A percentile compares a stretch with the other conserved stretches of the same genome.
Conservation (phyloP, 2,797 vertebrate genomes). For the Anomalospiza imberbis region DNA sequence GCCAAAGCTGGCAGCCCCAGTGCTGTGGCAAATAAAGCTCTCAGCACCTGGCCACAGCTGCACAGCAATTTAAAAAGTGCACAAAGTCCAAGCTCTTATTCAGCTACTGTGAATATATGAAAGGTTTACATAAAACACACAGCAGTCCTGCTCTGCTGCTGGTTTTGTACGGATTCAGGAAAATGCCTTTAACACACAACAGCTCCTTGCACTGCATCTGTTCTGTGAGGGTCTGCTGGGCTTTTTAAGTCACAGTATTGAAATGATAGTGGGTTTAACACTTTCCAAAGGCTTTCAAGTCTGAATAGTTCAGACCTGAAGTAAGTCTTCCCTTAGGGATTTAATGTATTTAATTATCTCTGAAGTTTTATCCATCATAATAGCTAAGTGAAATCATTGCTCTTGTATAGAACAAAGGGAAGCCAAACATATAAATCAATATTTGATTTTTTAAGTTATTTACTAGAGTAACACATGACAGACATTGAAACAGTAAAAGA, state of each 20-base stretch:
- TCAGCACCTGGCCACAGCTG: background rate
- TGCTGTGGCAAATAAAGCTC: background rate
- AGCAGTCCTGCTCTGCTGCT: background rate
- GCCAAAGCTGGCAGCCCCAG: background rate
- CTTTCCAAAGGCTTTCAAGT: constrained; percentile 53
- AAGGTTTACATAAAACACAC: background rate
- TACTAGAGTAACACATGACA: background rate
- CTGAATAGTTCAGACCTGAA: constrained; percentile 60
- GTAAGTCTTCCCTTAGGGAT: constrained; percentile 63
- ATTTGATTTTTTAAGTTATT: constrained; percentile 58
- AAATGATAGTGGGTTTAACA: constrained; percentile 34
- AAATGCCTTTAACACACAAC: background rate
- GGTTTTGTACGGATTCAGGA: background rate
- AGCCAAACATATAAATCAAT: constrained; percentile 66
- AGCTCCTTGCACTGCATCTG: background rate
- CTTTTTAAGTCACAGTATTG: background rate
- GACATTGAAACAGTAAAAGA: constrained; percentile 9
- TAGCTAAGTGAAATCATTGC: constrained; percentile 65
- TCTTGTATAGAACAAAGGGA: constrained; percentile 47
- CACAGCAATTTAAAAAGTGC: background rate
- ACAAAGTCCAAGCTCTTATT: background rate
- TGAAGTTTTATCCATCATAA: constrained; percentile 67
- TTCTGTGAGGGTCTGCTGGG: background rate
- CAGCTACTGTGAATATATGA: background rate
- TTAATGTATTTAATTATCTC: constrained; percentile 67